Evolutionary conservation across 2,113 vertebrate species (phyloP).

Genomic region (Sturnus vulgaris): DNA sequence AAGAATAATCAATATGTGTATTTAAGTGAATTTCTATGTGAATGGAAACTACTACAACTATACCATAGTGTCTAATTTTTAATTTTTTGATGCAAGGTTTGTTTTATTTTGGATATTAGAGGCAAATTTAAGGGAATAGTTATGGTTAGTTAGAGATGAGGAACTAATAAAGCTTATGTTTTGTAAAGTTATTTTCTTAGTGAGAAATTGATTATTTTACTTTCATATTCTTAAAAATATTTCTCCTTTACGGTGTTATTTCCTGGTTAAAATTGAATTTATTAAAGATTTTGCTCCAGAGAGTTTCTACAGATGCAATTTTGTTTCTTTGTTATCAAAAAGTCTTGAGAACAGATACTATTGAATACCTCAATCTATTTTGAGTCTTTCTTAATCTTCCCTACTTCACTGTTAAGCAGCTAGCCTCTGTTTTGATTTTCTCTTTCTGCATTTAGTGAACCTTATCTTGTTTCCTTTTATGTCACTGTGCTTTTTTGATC

Average conservation of each 20-base stretch:
- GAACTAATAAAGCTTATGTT: neutral
- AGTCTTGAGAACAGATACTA: neutral
- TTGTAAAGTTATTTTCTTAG: neutral
- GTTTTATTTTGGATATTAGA: neutral
- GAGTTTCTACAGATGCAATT: neutral
- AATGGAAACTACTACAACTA: neutral
- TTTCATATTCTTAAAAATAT: neutral
- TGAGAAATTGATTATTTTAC: neutral
- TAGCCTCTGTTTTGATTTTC: neutral
- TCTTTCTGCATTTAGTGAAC: neutral
- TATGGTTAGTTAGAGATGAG: neutral
- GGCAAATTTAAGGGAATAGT: neutral
- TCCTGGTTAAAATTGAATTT: neutral
- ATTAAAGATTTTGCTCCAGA: neutral
- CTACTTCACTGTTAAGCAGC: neutral
- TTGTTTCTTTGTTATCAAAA: neutral
- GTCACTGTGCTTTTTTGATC: constrained; percentile 16
- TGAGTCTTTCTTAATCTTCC: neutral
- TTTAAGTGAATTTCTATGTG: neutral
- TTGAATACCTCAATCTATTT: neutral
- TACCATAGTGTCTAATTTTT: neutral
- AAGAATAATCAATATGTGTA: neutral
- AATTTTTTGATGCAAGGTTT: neutral
- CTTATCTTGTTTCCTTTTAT: constrained; percentile 14
- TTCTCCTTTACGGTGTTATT: neutral